Conservation (phyloP, 1,140 invertebrate species). For the Zaprionus lachaisei region DNA sequence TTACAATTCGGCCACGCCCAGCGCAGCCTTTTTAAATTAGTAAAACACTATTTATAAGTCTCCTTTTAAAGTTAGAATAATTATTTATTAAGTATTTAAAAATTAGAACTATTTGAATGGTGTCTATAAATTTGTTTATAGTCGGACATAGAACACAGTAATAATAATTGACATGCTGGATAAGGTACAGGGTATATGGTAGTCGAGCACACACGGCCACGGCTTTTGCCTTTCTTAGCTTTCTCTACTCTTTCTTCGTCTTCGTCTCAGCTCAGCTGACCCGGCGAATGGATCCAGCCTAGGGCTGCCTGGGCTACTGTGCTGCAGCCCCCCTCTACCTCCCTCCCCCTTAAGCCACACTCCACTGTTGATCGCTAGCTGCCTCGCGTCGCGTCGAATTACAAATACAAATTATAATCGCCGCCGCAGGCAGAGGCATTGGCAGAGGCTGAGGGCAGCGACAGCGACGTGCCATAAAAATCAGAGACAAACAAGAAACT, state of each 20-base stretch:
- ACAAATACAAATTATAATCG: slow-evolving; percentile 51
- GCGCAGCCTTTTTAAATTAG: too few species aligned
- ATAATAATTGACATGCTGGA: too few species aligned
- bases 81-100: too few species aligned
- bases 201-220: too few species aligned
- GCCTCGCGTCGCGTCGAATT: slow-evolving; percentile 19
- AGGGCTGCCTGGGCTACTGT: slow-evolving; percentile 38
- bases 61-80: too few species aligned
- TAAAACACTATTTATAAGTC: too few species aligned
- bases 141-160: too few species aligned
- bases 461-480: slow-evolving; percentile 65
- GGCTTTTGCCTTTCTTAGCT: too few species aligned
- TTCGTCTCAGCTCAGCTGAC: slow-evolving; percentile 44
- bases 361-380: neutral
- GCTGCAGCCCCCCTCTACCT: neutral
- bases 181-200: too few species aligned
- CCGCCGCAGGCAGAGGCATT: neutral
- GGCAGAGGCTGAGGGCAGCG: neutral
- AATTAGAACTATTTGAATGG: too few species aligned
- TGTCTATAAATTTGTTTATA: too few species aligned
- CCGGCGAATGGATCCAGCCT: slow-evolving; percentile 16
- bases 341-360: neutral
- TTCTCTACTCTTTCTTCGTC: slow-evolving; percentile 4
- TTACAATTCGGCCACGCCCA: too few species aligned
- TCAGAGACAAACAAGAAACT: slow-evolving; percentile 52